These are phyloP conservation scores for Megalops cyprinoides DNA, from an alignment of 2,797 vertebrate species.

Conservation along the genomic window DNA sequence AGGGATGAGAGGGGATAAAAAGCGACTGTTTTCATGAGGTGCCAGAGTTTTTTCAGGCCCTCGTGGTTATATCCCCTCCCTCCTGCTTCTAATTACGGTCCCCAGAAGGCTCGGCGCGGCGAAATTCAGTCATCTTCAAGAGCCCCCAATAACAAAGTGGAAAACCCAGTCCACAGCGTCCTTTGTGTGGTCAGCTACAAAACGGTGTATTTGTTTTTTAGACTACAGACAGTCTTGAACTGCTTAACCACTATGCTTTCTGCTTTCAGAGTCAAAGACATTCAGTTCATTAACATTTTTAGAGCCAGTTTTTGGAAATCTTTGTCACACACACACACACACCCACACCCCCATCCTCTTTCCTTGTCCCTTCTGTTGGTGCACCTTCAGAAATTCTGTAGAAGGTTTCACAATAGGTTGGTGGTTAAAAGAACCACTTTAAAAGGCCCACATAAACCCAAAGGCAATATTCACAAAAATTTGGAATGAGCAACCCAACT, in stretches of 20 bases:
- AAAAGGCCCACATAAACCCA: neutral
- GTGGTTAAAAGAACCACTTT: too few relatives aligned
- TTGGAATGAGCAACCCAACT: neutral
- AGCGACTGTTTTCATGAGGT: neutral
- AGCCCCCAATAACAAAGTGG: neutral
- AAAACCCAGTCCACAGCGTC: neutral
- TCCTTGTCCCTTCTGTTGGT: neutral
- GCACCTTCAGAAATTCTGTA: neutral
- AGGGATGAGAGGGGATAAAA: neutral
- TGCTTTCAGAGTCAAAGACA: neutral
- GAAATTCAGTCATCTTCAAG: constrained; percentile 11
- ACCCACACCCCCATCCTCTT: neutral
- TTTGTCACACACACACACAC: neutral
- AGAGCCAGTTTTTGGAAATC: neutral
- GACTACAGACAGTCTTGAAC: neutral
- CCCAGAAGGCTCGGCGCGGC: neutral
- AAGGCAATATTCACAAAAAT: neutral
- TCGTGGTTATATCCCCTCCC: neutral
- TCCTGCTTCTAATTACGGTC: constrained; percentile 12
- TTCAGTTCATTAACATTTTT: neutral
- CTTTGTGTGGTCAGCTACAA: neutral
- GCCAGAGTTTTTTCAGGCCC: neutral
- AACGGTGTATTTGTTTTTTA: neutral
- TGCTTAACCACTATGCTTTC: neutral
- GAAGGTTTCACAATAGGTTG: neutral